These are phyloP conservation scores for Gobio occitaniae DNA, from an alignment of 2,797 vertebrate genomes.

Conservation along the genomic window DNA sequence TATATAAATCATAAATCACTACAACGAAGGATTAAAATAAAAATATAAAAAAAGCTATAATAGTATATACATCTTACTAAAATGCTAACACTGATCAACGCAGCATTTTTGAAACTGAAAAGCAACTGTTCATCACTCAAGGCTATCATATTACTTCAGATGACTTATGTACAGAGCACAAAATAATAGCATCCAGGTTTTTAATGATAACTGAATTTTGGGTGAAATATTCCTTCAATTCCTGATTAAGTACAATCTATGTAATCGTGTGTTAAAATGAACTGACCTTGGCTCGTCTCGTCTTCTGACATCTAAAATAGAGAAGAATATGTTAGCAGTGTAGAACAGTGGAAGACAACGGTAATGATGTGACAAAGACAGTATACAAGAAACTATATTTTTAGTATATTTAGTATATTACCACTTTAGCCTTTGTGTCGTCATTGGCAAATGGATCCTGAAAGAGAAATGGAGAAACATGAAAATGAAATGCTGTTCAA, in stretches of 20 bases:
- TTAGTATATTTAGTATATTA: slow-evolving; percentile 32
- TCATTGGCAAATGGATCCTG: slow-evolving; percentile 66
- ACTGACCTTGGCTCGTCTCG: slow-evolving; percentile 60
- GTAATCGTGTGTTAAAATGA: neutral
- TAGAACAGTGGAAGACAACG: neutral
- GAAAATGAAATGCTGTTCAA: neutral
- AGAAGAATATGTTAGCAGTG: slow-evolving; percentile 9
- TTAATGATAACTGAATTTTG: neutral
- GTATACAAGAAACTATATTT: neutral
- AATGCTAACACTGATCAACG: too few species aligned
- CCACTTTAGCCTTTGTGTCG: slow-evolving; percentile 61
- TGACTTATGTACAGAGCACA: neutral
- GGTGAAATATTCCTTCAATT: neutral
- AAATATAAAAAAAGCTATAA: too few species aligned
- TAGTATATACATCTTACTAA: too few species aligned
- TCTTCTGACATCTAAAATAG: slow-evolving; percentile 74
- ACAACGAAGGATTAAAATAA: too few species aligned
- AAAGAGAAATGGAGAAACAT: slow-evolving; percentile 36
- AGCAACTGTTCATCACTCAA: neutral
- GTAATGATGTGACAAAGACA: neutral
- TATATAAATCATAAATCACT: too few species aligned
- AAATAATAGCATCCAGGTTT: neutral
- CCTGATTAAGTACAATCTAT: neutral
- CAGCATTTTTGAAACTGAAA: too few species aligned
- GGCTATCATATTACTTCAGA: neutral